phyloP scores from a whole-genome alignment of 2,888 invertebrate genomes.

The Dorcus parallelipipedus region DNA sequence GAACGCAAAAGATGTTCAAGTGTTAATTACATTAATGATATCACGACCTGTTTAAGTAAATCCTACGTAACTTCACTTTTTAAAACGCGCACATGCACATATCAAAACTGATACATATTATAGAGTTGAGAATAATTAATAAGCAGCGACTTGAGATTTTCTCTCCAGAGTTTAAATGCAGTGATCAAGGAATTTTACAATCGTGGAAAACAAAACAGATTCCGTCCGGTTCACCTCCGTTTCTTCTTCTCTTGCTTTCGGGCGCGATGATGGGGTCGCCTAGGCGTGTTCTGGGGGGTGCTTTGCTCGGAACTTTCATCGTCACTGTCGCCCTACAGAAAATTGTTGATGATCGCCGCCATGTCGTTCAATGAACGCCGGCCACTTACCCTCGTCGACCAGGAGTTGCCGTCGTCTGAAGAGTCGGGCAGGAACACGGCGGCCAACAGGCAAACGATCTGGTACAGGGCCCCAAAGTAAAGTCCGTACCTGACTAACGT shows the following conservation, averaged over 20 bases:
- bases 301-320: constrained; percentile 72
- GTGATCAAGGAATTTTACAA: neutral
- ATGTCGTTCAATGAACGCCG: neutral
- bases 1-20: no score
- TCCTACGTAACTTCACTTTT: no score
- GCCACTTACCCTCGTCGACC: constrained; percentile 51
- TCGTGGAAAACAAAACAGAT: no score
- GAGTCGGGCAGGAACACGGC: constrained; percentile 74
- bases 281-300: constrained; percentile 67
- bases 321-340: constrained; percentile 60
- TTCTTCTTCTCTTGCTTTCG: constrained; percentile 72
- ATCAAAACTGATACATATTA: no score
- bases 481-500: constrained; percentile 75
- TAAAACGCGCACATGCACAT: no score
- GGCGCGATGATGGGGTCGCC: constrained; percentile 60
- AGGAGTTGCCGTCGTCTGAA: constrained; percentile 49
- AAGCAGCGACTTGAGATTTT: no score
- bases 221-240: constrained; percentile 52
- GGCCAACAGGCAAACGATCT: constrained; percentile 77
- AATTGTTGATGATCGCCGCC: constrained; percentile 10
- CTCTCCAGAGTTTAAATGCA: no score
- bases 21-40: no score
- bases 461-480: constrained; percentile 84
- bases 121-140: no score
- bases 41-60: no score